Evolutionary conservation across 2,888 invertebrate genomes (phyloP).

Genomic region (Rugalucina vietnamica): DNA sequence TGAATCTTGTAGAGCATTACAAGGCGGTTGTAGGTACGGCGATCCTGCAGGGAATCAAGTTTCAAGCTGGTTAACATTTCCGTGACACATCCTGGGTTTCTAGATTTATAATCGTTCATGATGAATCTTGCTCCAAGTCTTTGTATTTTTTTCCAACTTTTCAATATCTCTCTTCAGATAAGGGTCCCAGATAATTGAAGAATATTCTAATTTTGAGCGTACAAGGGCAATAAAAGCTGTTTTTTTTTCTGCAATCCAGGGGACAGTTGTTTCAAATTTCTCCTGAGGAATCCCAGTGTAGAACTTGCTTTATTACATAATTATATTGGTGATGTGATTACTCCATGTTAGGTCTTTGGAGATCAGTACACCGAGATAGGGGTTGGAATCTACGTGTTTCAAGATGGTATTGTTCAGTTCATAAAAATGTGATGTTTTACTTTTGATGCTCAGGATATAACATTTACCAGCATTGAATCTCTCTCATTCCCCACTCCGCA

Average conservation of each 20-base stretch:
- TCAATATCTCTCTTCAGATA: constrained; percentile 34
- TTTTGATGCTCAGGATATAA: too few relatives aligned
- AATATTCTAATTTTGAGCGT: constrained; percentile 21
- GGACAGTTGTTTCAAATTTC: too few relatives aligned
- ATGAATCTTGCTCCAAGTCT: neutral
- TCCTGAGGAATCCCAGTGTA: too few relatives aligned
- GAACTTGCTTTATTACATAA: too few relatives aligned
- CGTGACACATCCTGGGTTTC: constrained; percentile 22
- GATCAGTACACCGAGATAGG: too few relatives aligned
- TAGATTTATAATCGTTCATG: neutral
- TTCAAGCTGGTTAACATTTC: constrained; percentile 7
- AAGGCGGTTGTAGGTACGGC: constrained; percentile 18
- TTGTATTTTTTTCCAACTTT: constrained; percentile 26
- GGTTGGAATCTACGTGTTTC: too few relatives aligned
- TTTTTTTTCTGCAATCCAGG: neutral
- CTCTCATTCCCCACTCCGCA: too few relatives aligned
- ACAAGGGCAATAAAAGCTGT: constrained; percentile 2
- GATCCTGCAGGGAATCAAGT: constrained; percentile 15
- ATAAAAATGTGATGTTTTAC: too few relatives aligned
- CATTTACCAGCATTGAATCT: too few relatives aligned
- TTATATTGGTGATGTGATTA: too few relatives aligned
- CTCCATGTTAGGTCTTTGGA: too few relatives aligned
- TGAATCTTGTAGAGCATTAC: constrained; percentile 32
- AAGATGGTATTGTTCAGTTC: too few relatives aligned
- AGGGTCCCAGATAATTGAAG: constrained; percentile 16